Evolutionary conservation across 2,888 invertebrate species (phyloP), one percentile per base, ranked within the genome.

Genomic region (Thyatira batis): DNA sequence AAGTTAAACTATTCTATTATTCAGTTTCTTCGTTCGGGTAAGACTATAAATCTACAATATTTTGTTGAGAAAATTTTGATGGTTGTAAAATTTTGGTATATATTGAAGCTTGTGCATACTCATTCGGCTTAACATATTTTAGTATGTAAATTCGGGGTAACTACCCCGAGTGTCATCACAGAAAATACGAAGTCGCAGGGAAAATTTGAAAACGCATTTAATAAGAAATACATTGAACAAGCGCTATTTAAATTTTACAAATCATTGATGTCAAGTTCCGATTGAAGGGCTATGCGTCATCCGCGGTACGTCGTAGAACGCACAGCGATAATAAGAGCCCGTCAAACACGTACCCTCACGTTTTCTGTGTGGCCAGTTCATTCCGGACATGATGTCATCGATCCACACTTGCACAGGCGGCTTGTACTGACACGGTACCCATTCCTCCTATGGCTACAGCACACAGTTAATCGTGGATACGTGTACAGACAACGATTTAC

Each of bases 401-500:
- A 63, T 78, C 73, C 81, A 80, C 85, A 80, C 82, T 81, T 67
- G 82, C 81, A 73, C 80, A 79, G 71, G 78, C 86, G 82, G 82
- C 87, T 76, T 85, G 87, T 87, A 83, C 78, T 78, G 82, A 85
- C 87, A 84, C 80, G 73, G 73, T 76, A 71, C 80, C 78, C 76
- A 71, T 76, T 69, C 75, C 76, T 66, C 61, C 76, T 78, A 76
- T 73, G 75, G 78, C 66, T 68, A 75, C 75, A 80, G 83, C 85
- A 83, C 85, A 87, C 87, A 86, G 89, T 89, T 89, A 89, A 88
- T 90, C 89, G 87, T 80, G 81, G 79, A 84, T 83, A 88, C 88
- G 87, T 91, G 90, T 89, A 87, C 80, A 82, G 88, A 87, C 89
- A 89, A 86, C 89, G 86, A 87, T 89, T 92, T 92, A 92, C 90